Evolutionary conservation across 2,888 invertebrate species (phyloP).

Genomic region (Pandemis heparana): DNA sequence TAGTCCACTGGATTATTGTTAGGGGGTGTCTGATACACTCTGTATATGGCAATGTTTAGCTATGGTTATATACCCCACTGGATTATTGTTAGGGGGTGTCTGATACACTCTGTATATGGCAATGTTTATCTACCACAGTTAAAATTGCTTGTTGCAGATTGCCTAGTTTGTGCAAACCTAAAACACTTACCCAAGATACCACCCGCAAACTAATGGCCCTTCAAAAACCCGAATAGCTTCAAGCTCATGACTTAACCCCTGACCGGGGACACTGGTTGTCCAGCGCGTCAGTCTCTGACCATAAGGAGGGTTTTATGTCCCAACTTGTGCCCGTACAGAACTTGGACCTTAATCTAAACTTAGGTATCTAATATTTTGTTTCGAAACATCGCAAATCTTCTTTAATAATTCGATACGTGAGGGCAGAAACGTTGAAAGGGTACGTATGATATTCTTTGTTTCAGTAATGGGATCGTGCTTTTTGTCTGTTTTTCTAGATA

Average conservation of each 20-base stretch:
- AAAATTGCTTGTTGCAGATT: no score
- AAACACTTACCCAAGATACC: no score
- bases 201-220: neutral
- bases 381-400: constrained; percentile 22
- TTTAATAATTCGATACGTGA: constrained; percentile 26
- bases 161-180: no score
- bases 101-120: no score
- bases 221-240: neutral
- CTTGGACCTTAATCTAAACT: constrained; percentile 47
- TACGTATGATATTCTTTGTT: neutral
- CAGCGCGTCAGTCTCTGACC: constrained; percentile 57
- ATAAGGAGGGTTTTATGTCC: constrained; percentile 72
- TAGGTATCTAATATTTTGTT: constrained; percentile 43
- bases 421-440: neutral
- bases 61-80: no score
- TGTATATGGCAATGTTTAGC: no score
- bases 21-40: no score
- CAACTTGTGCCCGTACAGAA: constrained; percentile 52
- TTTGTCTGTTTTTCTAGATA: neutral
- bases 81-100: no score
- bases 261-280: constrained; percentile 57
- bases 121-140: no score
- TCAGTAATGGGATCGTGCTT: neutral
- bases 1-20: no score
- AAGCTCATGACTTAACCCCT: constrained; percentile 45